A percentile compares a stretch with the other conserved stretches of the same genome.
Conservation (phyloP, 2,888 invertebrate genomes). For the Ditylenchus weischeri region DNA sequence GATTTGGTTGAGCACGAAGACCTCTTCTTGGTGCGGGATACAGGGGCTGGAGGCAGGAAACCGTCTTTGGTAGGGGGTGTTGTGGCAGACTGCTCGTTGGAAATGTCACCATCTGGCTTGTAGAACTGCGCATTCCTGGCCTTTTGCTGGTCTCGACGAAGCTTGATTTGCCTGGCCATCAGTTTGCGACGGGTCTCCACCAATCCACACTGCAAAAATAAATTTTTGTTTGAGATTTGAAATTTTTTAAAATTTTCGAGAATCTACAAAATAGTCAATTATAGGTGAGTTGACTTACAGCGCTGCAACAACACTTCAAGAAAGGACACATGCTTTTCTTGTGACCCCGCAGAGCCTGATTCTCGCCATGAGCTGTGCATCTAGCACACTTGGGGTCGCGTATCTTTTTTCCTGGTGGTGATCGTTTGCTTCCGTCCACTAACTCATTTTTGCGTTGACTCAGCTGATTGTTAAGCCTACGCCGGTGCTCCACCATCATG, state of each 20-base stretch:
- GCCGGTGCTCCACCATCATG: slow-evolving; percentile 54
- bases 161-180: slow-evolving; percentile 56
- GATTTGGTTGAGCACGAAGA: too few species aligned
- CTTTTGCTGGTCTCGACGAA: slow-evolving; percentile 47
- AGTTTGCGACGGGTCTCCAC: slow-evolving; percentile 50
- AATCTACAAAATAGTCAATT: slow-evolving; percentile 2
- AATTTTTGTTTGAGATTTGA: neutral
- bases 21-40: too few species aligned
- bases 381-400: slow-evolving; percentile 56
- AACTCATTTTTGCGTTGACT: slow-evolving; percentile 32
- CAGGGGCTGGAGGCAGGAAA: too few species aligned
- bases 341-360: slow-evolving; percentile 52
- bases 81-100: too few species aligned
- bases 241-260: neutral
- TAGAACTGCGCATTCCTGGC: slow-evolving; percentile 18
- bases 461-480: slow-evolving; percentile 53
- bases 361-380: slow-evolving; percentile 53
- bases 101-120: too few species aligned
- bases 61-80: too few species aligned
- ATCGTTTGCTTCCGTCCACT: slow-evolving; percentile 14
- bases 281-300: slow-evolving; percentile 35
- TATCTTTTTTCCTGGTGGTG: slow-evolving; percentile 32
- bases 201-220: slow-evolving; percentile 48
- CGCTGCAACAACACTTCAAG: slow-evolving; percentile 42
- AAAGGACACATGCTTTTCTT: slow-evolving; percentile 51